phyloP scores from a whole-genome alignment of 2,888 invertebrate species.

The Seira sanloemensis region DNA sequence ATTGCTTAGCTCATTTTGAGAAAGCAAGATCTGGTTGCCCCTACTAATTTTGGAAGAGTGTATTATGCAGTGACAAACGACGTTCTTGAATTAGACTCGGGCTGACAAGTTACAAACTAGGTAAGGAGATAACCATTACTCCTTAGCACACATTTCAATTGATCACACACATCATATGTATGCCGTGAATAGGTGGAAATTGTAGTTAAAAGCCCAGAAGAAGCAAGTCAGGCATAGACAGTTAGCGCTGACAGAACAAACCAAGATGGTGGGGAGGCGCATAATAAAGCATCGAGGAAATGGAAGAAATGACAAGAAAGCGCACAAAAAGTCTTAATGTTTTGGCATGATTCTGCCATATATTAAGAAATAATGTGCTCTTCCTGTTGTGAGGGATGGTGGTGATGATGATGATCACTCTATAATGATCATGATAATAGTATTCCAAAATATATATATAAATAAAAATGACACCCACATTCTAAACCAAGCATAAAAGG shows the following conservation, averaged over 20 bases:
- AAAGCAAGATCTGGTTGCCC: too few species aligned
- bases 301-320: constrained; percentile 13
- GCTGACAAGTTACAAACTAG: constrained; percentile 48
- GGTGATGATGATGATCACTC: constrained; percentile 43
- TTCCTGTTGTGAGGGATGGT: constrained; percentile 14
- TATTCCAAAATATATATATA: constrained; percentile 36
- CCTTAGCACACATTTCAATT: constrained; percentile 13
- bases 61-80: constrained; percentile 46
- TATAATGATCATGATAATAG: constrained; percentile 45
- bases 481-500: neutral
- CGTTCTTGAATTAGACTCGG: constrained; percentile 46
- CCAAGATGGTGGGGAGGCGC: neutral
- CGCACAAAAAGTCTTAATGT: neutral
- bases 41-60: too few species aligned
- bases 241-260: too few species aligned
- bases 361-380: neutral
- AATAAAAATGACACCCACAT: constrained; percentile 53
- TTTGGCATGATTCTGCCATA: constrained; percentile 10
- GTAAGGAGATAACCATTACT: constrained; percentile 50
- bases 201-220: neutral
- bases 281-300: neutral
- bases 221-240: too few species aligned
- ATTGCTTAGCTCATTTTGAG: too few species aligned
- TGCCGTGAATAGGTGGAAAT: neutral
- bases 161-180: neutral